phyloP scores from a whole-genome alignment of 2,797 vertebrate genomes.

The Gymnoscopelus braueri region DNA sequence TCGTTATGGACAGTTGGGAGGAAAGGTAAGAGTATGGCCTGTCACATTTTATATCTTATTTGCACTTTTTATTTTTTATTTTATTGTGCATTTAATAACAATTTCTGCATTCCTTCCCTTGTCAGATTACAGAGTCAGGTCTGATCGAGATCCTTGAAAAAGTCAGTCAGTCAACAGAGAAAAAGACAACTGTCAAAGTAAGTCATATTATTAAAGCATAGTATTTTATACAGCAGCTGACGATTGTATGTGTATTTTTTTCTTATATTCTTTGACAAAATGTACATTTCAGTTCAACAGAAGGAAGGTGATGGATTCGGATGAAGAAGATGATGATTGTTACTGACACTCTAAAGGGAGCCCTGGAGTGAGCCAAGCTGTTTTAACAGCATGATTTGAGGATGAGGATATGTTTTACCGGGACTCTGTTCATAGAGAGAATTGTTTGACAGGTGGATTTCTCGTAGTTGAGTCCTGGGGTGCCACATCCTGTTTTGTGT shows the following conservation, averaged over 20 bases:
- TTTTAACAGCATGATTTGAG: slow-evolving; percentile 22
- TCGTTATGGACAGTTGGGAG: slow-evolving; percentile 89
- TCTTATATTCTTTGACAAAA: neutral
- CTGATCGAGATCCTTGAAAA: slow-evolving; percentile 99
- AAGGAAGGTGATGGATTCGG: slow-evolving; percentile 95
- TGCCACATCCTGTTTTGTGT: slow-evolving; percentile 39
- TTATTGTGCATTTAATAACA: slow-evolving; percentile 3
- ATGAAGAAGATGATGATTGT: slow-evolving; percentile 95
- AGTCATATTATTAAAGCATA: slow-evolving; percentile 34
- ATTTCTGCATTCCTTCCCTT: slow-evolving; percentile 15
- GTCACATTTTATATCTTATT: neutral
- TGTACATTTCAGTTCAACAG: slow-evolving; percentile 90
- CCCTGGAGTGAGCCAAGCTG: slow-evolving; percentile 28
- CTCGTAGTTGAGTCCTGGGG: slow-evolving; percentile 48
- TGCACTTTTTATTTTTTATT: neutral
- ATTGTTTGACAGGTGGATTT: slow-evolving; percentile 40
- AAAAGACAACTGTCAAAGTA: slow-evolving; percentile 96
- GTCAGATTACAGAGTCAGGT: slow-evolving; percentile 92
- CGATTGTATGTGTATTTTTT: neutral
- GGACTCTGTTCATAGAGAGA: slow-evolving; percentile 46
- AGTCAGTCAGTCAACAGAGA: slow-evolving; percentile 97
- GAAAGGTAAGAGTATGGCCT: slow-evolving; percentile 83
- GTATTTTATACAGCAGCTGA: neutral
- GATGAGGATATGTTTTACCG: slow-evolving; percentile 38
- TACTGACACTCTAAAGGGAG: slow-evolving; percentile 63